Percentiles rank a stretch among this genome's conserved stretches.
Evolutionary conservation across 2,797 vertebrate genomes (phyloP).

Genomic region (Melanotaenia maccullochi): DNA sequence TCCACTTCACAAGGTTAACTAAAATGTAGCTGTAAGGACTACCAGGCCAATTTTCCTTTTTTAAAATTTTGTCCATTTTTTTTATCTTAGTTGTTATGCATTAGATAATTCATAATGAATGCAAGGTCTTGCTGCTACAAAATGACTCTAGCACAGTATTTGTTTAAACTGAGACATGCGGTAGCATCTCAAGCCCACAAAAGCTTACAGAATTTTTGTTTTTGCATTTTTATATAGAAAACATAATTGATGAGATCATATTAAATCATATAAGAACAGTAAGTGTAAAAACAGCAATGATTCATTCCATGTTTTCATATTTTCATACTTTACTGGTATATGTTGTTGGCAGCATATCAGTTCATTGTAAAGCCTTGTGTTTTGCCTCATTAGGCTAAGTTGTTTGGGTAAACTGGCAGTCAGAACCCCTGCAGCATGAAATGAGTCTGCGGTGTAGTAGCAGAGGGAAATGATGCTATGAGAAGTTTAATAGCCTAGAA

Average conservation of each 20-base stretch:
- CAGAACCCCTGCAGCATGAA: conserved; percentile 71
- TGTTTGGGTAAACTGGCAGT: conserved; percentile 71
- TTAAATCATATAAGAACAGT: neutral
- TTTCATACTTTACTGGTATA: conserved; percentile 2
- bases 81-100: neutral
- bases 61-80: neutral
- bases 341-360: conserved; percentile 51
- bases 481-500: conserved; percentile 73
- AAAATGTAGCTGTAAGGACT: neutral
- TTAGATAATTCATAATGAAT: neutral
- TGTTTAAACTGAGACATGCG: neutral
- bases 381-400: conserved; percentile 74
- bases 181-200: neutral
- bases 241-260: neutral
- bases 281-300: neutral
- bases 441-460: conserved; percentile 53
- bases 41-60: neutral
- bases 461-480: conserved; percentile 68
- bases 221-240: neutral
- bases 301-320: conserved; percentile 2
- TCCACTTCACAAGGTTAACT: neutral
- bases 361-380: conserved; percentile 43
- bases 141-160: neutral
- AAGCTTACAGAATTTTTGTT: neutral
- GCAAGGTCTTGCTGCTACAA: too few relatives aligned